Evolutionary conservation across 2,113 vertebrate species (phyloP), one percentile per base, ranked within the genome.

Genomic region (Thinocorus orbignyianus): DNA sequence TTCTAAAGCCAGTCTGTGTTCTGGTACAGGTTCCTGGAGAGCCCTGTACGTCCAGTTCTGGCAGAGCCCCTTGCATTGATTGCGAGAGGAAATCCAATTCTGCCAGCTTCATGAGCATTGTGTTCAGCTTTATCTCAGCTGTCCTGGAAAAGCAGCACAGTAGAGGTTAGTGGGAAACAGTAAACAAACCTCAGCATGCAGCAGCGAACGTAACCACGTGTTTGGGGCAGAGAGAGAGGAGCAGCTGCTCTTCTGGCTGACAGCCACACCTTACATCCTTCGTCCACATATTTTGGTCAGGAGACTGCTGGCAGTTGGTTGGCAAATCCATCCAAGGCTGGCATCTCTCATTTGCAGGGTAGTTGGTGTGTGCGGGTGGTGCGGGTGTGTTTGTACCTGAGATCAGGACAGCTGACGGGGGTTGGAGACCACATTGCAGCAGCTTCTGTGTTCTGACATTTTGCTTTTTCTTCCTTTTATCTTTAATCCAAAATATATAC

Each of bases 191-290:
- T 13, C 41, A 52, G 51, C 42, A 13, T 20, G 66, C 41, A n/a
- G 57, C 69, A 86, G 55, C 33, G 42, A 80, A 66, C 0, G 0
- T 37, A 71, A 70, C 46, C 54, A 6, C 1, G 1, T 2, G 1
- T 66, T 54, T n/a, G 10, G 22, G 33, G 19, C 42, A 88, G 30
- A 90, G 20, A 70, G 60, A 77, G 72, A 58, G 46, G 42, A 94
- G 35, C 92, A 92, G 79, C 58, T 90, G 94, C 52, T 64, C 7
- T 62, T 51, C 51, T 96, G 84, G 71, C 70, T 1, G 3, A 18
- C 2, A 26, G 80, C 77, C 90, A 78, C 42, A 37, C 24, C 52
- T 73, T n/a, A 37, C 84, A 94, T 51, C 69, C 17, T 61, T 68
- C 66, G 26, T 44, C 44, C 35, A 3, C 39, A 2, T 49, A 44